phyloP scores from a whole-genome alignment of 1,140 invertebrate species.

The Proctacanthus coquilletti region DNA sequence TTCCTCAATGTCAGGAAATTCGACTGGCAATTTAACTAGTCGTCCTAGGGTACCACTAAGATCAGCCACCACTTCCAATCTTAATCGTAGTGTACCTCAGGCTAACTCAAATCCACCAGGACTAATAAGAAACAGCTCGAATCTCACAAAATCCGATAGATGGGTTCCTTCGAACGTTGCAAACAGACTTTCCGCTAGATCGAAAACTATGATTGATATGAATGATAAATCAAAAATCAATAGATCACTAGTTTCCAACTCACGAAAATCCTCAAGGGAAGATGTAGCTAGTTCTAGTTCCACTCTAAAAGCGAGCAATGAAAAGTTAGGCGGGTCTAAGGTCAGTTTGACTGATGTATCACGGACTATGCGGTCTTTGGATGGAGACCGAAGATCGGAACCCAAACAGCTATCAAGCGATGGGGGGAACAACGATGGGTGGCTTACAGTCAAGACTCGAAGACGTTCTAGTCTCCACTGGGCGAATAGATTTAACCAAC shows the following conservation, averaged over 20 bases:
- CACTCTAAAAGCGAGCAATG: slow-evolving; percentile 25
- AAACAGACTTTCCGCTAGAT: slow-evolving; percentile 19
- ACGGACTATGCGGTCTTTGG: slow-evolving; percentile 2
- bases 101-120: too few relatives aligned
- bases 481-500: slow-evolving; percentile 47
- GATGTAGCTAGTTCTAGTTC: slow-evolving; percentile 25
- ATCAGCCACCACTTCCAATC: neutral
- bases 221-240: neutral
- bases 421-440: slow-evolving; percentile 40
- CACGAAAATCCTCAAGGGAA: slow-evolving; percentile 15
- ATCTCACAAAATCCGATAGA: neutral
- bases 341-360: slow-evolving; percentile 7
- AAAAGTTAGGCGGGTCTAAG: slow-evolving; percentile 15
- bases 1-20: too few relatives aligned
- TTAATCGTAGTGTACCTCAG: too few relatives aligned
- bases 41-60: too few relatives aligned
- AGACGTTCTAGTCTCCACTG: slow-evolving; percentile 41
- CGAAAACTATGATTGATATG: slow-evolving; percentile 28
- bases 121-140: neutral
- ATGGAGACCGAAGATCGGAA: slow-evolving; percentile 18
- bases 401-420: slow-evolving; percentile 32
- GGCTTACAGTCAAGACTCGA: slow-evolving; percentile 47
- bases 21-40: too few relatives aligned
- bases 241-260: too few relatives aligned
- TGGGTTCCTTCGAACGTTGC: slow-evolving; percentile 15